Conservation (phyloP, 2,113 vertebrate genomes). For the Parotia lawesii region DNA sequence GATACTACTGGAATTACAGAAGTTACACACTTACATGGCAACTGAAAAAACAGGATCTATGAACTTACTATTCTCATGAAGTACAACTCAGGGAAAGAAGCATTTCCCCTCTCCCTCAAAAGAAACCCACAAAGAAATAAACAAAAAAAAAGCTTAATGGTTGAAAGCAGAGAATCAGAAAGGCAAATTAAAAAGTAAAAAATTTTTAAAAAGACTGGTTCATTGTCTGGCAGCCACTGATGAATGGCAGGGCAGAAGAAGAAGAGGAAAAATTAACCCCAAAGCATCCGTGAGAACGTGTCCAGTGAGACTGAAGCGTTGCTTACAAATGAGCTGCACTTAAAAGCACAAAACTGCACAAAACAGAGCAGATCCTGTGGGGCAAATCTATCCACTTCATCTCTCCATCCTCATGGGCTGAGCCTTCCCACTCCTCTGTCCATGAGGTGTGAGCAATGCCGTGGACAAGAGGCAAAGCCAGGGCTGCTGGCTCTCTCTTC, state of each 20-base stretch:
- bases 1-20: not conserved
- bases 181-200: not conserved
- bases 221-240: not conserved
- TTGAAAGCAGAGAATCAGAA: not conserved
- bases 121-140: not conserved
- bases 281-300: rapidly evolving
- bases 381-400: not conserved
- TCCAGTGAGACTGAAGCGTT: not conserved
- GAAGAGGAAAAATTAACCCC: not conserved
- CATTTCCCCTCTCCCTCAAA: not conserved
- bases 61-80: not conserved
- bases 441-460: not conserved
- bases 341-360: not conserved
- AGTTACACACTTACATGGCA: not conserved
- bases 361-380: not conserved
- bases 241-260: not conserved
- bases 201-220: not conserved
- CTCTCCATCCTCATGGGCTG: not conserved
- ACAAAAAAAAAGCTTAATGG: not conserved
- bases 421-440: not conserved
- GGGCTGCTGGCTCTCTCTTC: not conserved
- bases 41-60: not conserved
- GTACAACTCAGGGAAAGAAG: not conserved
- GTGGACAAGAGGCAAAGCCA: not conserved
- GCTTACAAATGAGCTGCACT: not conserved